Percentiles rank a stretch among this genome's conserved stretches.
Conservation (phyloP, 2,113 vertebrate species). For the Prinia subflava region DNA sequence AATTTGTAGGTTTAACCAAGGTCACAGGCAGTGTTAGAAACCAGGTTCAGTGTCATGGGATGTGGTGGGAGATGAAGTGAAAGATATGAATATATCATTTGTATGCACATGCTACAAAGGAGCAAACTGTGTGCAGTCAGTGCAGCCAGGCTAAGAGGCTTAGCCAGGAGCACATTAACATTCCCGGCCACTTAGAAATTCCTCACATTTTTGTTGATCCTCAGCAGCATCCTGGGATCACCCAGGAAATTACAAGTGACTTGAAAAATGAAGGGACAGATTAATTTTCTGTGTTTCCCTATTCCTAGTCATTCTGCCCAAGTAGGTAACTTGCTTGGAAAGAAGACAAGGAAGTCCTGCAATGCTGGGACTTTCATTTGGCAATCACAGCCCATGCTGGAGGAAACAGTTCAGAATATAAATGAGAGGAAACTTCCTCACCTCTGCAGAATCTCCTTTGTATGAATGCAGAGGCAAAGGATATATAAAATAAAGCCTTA, state of each 20-base stretch:
- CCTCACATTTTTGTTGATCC: constrained; percentile 29
- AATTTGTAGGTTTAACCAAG: not conserved
- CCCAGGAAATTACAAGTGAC: constrained; percentile 16
- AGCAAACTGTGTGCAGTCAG: not conserved
- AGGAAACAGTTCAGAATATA: not conserved
- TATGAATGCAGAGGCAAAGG: not conserved
- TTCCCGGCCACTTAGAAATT: constrained; percentile 28
- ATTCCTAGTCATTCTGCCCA: not conserved
- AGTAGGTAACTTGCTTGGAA: not conserved
- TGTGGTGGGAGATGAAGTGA: not conserved
- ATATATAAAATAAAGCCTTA: not conserved
- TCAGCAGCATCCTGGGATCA: constrained; percentile 13
- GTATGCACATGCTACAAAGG: not conserved
- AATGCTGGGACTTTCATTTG: not conserved
- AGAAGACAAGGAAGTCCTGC: not conserved
- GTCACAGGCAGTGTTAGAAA: not conserved
- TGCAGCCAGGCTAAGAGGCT: not conserved
- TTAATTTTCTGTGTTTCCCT: not conserved
- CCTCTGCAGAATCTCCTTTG: not conserved
- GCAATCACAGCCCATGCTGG: not conserved
- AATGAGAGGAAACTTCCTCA: not conserved
- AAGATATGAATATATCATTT: not conserved
- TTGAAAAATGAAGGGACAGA: not conserved
- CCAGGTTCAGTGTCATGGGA: not conserved
- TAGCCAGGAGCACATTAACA: constrained; percentile 60